A percentile compares a stretch with the other conserved stretches of the same genome.
phyloP scores from a whole-genome alignment of 2,888 invertebrate genomes.

The Melinaea menophilus region DNA sequence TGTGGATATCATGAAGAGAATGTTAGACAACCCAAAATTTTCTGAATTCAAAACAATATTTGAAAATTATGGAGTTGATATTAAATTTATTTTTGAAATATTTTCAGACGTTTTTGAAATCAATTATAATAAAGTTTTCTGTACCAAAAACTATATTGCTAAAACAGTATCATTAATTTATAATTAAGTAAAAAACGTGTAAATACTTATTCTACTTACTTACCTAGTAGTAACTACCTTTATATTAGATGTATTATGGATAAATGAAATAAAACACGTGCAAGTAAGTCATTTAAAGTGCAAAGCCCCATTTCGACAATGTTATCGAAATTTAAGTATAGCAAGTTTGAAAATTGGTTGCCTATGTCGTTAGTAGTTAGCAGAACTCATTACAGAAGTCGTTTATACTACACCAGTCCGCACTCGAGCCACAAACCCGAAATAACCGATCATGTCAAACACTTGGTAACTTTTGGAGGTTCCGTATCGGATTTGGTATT shows the following conservation, averaged over 20 bases:
- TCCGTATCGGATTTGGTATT: conserved; percentile 18
- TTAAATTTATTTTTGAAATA: conserved; percentile 39
- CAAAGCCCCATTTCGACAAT: conserved; percentile 31
- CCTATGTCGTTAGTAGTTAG: conserved; percentile 53
- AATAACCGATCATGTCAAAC: conserved; percentile 25
- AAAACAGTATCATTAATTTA: background rate
- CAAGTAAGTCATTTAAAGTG: background rate
- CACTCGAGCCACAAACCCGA: conserved; percentile 41
- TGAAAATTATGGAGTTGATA: conserved; percentile 43
- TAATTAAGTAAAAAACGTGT: background rate
- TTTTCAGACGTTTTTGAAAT: conserved; percentile 42
- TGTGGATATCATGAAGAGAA: conserved; percentile 41
- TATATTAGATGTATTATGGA: background rate
- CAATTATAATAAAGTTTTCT: conserved; percentile 40
- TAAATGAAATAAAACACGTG: background rate
- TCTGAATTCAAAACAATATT: conserved; percentile 40
- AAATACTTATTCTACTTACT: background rate
- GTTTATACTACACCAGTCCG: conserved; percentile 55
- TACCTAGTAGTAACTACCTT: background rate
- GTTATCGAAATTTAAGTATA: conserved; percentile 37
- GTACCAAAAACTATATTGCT: conserved; percentile 21
- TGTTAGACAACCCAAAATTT: conserved; percentile 43
- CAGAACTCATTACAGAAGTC: conserved; percentile 57
- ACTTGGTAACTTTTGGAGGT: conserved; percentile 21
- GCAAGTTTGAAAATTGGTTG: conserved; percentile 49